A percentile compares a stretch with the other conserved stretches of the same genome.
These are phyloP conservation scores for Drosophila bocqueti DNA, from an alignment of 1,140 invertebrate genomes.

Conservation along the genomic window DNA sequence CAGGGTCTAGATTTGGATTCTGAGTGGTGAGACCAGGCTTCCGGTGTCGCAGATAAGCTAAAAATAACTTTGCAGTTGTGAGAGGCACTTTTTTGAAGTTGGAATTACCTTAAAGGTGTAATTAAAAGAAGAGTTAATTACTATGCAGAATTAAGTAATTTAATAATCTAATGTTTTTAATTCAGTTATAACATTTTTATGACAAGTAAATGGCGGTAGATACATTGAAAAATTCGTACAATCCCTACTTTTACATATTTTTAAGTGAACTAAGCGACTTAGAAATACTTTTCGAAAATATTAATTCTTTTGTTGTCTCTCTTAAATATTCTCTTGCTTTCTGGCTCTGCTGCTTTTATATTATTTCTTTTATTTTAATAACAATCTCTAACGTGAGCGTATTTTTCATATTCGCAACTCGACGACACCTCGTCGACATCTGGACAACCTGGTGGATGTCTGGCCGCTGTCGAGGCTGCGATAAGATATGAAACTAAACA, in stretches of 20 bases:
- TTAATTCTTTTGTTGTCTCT: too few species aligned
- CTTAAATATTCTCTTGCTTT: background rate
- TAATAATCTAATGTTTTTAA: too few species aligned
- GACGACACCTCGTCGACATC: constrained; percentile 21
- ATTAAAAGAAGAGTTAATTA: background rate
- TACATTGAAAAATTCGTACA: too few species aligned
- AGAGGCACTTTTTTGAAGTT: background rate
- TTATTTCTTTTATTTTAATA: background rate
- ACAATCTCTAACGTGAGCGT: constrained; percentile 51
- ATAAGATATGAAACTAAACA: constrained; percentile 42
- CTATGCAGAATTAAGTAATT: too few species aligned
- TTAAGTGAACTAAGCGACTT: too few species aligned
- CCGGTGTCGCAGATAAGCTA: constrained; percentile 23
- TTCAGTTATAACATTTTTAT: background rate
- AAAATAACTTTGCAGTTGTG: background rate
- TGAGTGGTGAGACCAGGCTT: constrained; percentile 17
- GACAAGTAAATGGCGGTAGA: too few species aligned
- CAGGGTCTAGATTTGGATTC: background rate
- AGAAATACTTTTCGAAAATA: too few species aligned
- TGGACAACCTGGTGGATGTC: constrained; percentile 17
- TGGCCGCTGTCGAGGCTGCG: constrained; percentile 22
- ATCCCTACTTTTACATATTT: too few species aligned
- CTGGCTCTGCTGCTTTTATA: background rate
- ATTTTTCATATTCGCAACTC: constrained; percentile 58
- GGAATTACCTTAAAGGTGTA: background rate